Conservation (phyloP, 92 coral and sea anemone genomes). For the Siderastrea radians region DNA sequence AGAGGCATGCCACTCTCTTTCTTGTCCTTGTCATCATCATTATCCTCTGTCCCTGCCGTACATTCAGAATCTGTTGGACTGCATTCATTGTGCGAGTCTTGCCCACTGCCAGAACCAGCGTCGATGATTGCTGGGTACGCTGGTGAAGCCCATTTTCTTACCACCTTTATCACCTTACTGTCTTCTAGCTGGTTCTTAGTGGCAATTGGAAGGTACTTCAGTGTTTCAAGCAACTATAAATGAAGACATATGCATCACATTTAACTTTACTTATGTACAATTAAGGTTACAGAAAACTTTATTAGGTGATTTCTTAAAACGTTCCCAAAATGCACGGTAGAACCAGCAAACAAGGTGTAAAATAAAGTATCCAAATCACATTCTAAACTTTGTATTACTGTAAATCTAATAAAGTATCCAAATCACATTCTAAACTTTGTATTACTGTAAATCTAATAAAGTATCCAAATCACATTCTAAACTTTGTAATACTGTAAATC, state of each 20-base stretch:
- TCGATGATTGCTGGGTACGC: constrained; percentile 61
- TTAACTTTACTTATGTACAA: background rate
- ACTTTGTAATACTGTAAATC: too few species aligned
- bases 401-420: too few species aligned
- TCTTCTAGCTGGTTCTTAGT: constrained; percentile 94
- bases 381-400: too few species aligned
- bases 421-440: too few species aligned
- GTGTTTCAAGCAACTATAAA: constrained; percentile 83
- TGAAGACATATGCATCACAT: background rate
- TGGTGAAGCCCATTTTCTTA: constrained; percentile 90
- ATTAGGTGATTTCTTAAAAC: too few species aligned
- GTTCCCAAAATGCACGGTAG: too few species aligned
- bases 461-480: too few species aligned
- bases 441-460: too few species aligned
- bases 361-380: too few species aligned
- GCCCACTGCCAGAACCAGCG: constrained; percentile 86
- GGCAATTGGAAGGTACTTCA: constrained; percentile 89
- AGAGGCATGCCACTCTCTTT: constrained; percentile 21
- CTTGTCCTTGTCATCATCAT: constrained; percentile 63
- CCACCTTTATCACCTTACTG: constrained; percentile 88
- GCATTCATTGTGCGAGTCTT: constrained; percentile 69
- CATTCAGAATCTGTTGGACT: constrained; percentile 82
- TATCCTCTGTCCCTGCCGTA: constrained; percentile 72
- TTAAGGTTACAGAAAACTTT: too few species aligned
- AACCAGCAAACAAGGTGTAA: too few species aligned